Conservation (phyloP, 2,113 vertebrate species). For the Sorex araneus region DNA sequence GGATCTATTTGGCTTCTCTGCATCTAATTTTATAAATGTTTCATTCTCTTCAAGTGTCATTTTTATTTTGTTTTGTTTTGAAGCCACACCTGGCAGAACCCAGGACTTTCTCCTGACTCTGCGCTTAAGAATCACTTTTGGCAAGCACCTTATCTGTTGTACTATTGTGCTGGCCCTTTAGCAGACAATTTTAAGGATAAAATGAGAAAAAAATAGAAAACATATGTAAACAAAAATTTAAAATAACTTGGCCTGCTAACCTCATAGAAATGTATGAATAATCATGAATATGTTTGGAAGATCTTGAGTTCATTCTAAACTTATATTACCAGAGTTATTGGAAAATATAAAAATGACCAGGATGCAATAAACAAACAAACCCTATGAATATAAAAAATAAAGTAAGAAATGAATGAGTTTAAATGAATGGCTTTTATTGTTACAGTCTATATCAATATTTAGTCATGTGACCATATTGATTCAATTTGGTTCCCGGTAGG, state of each 20-base stretch:
- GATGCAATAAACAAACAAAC: conserved; percentile 22
- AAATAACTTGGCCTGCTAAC: neutral
- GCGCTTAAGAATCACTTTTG: no score
- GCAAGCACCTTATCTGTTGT: no score
- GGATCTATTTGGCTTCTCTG: no score
- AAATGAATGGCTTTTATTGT: neutral
- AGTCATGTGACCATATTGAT: conserved; percentile 24
- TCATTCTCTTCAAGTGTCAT: neutral
- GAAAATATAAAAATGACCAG: conserved; percentile 35
- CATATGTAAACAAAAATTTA: neutral
- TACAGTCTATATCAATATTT: neutral
- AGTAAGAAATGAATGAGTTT: neutral
- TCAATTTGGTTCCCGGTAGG: neutral
- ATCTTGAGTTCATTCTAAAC: conserved; percentile 9
- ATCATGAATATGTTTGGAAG: conserved; percentile 10
- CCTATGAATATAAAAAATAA: neutral
- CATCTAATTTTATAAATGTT: neutral
- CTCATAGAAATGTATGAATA: neutral
- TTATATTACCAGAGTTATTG: conserved; percentile 21
- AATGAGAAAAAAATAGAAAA: neutral
- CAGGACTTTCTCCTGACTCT: no score
- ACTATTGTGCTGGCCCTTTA: no score
- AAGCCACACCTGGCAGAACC: no score
- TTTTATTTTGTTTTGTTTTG: no score
- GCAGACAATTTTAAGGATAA: conserved; percentile 26